Conservation (phyloP, 2,888 invertebrate genomes). For the Drosophila longiperda region DNA sequence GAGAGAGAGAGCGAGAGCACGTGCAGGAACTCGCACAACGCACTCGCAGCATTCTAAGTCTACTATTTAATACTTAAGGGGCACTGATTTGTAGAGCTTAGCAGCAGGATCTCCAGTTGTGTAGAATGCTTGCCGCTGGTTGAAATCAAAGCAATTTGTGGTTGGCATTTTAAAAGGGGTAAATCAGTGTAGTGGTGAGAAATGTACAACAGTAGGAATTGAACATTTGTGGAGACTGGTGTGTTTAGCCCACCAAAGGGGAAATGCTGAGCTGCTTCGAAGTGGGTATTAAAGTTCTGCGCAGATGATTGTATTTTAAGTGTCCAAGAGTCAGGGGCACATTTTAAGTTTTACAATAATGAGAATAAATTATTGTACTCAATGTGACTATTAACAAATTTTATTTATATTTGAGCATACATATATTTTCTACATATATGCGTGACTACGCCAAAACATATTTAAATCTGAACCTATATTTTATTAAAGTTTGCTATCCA, state of each 20-base stretch:
- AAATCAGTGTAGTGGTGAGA: constrained; percentile 14
- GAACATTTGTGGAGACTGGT: constrained; percentile 23
- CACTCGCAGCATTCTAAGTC: constrained; percentile 6
- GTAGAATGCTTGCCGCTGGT: constrained; percentile 11
- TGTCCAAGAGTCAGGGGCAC: neutral
- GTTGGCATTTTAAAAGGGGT: constrained; percentile 13
- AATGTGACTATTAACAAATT: neutral
- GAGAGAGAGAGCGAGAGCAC: constrained; percentile 1
- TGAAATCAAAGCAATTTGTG: constrained; percentile 3
- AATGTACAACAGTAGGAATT: constrained; percentile 7
- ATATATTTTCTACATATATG: neutral
- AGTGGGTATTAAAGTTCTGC: neutral
- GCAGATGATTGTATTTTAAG: neutral
- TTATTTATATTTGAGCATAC: too few species aligned
- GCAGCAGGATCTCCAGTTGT: constrained; percentile 25
- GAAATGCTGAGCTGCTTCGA: constrained; percentile 6
- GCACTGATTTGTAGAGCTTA: constrained; percentile 39
- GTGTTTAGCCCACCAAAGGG: constrained; percentile 8
- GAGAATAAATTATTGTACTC: too few species aligned
- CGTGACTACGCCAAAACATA: neutral
- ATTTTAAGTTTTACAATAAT: neutral
- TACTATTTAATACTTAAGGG: constrained; percentile 34
- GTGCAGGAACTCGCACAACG: neutral
- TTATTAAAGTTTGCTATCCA: neutral
- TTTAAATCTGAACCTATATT: neutral